Evolutionary conservation across 1,140 invertebrate species (phyloP), one percentile per base, ranked within the genome.

Genomic region (Caenorhabditis elegans): DNA sequence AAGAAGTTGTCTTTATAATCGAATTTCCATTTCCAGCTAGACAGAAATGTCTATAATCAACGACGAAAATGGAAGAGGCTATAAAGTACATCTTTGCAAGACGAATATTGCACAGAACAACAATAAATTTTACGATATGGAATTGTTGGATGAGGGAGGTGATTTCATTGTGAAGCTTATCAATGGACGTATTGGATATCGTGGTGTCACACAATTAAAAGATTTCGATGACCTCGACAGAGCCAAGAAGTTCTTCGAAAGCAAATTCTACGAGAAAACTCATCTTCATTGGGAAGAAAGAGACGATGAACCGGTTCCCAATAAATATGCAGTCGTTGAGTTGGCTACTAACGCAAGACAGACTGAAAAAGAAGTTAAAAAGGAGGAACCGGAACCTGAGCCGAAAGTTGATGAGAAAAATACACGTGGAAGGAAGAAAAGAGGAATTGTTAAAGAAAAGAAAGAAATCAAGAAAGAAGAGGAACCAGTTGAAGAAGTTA

Each of bases 21-120:
- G 51, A 11, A 2, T 78, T 78, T 49, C 26, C 15, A 24, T 11
- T 46, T 36, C 51, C 26, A 47, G 75, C 39, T 77, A 46, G 19
- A 47, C n/a, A 51, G 70, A 22, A 34, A 91, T 98, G 28, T 92
- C 95, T 47, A 92, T 98, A 19, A 90, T 98, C 3, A 96, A 96
- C 90, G 94, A 98, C 84, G 94, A 95, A 87, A 82, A 82, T 95
- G 60, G 60, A 19, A 39, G 34, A 43, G 24, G 34, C 17, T 70
- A 70, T n/a, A 70, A 70, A 15, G 60, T 70, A 13, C 60, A 70
- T 22, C n/a, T 70, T 11, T 70, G 60, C 19, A 70, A 70, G 22
- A 70, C 60, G 10, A 70, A 70, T n/a, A 70, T 70, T 43, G 60
- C 60, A 19, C 60, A 70, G 26, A 70, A 70, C n/a, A 70, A 70